A percentile compares a stretch with the other conserved stretches of the same genome.
These are phyloP conservation scores for Arizona elegans DNA, from an alignment of 2,113 vertebrate species.

Conservation along the genomic window DNA sequence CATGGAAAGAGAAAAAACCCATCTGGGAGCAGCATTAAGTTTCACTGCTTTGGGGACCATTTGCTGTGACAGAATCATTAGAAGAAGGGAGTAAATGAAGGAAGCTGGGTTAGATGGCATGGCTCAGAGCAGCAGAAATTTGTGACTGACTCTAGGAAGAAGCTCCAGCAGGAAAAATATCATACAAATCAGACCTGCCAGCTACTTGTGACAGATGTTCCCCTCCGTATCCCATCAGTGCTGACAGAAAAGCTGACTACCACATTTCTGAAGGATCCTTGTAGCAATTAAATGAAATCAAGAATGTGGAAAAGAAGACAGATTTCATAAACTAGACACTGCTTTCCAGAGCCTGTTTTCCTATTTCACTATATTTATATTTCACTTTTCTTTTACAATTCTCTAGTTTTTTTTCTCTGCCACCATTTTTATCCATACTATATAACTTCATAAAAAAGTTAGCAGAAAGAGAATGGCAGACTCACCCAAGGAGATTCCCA, in stretches of 20 bases:
- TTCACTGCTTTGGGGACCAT: background rate
- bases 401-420: background rate
- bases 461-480: background rate
- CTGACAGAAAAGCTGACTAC: background rate
- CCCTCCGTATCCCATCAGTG: background rate
- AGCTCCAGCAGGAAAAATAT: background rate
- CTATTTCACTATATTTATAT: background rate
- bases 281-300: background rate
- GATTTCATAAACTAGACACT: background rate
- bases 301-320: background rate
- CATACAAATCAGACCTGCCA: background rate
- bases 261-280: background rate
- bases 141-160: background rate
- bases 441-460: background rate
- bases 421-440: background rate
- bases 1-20: background rate
- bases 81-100: background rate
- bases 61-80: background rate
- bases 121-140: background rate
- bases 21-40: constrained; percentile 18
- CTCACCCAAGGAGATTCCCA: background rate
- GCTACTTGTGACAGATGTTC: background rate
- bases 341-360: background rate
- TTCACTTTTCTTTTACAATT: background rate
- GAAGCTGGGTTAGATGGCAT: background rate